Conservation (phyloP, 2,797 vertebrate genomes). For the Morelia viridis region DNA sequence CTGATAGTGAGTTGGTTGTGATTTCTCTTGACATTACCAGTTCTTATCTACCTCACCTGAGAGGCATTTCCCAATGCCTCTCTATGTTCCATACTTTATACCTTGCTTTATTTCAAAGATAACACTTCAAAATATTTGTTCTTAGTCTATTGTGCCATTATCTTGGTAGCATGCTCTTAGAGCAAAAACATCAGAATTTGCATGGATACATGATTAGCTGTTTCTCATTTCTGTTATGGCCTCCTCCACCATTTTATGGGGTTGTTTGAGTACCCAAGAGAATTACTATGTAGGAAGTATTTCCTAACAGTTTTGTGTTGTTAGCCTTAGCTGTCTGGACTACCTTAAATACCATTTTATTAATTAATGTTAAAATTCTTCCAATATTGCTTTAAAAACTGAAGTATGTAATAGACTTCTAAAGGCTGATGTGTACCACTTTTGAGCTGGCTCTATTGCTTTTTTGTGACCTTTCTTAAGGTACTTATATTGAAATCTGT, state of each 20-base stretch:
- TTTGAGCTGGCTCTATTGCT: background rate
- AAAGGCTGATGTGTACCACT: background rate
- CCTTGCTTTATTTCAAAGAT: background rate
- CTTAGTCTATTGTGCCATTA: background rate
- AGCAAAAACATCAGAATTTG: background rate
- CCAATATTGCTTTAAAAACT: background rate
- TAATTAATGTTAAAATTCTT: conserved; percentile 22
- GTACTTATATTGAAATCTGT: conserved; percentile 11
- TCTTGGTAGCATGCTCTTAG: background rate
- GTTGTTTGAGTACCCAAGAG: conserved; percentile 3
- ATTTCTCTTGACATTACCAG: background rate
- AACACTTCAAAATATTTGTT: conserved; percentile 1
- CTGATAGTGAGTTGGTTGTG: background rate
- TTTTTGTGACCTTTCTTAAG: conserved; percentile 12
- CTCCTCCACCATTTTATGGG: conserved; percentile 14
- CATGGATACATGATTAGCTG: background rate
- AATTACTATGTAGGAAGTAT: conserved; percentile 16
- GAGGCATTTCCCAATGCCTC: background rate
- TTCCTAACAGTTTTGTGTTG: conserved; percentile 25
- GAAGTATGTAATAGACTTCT: background rate
- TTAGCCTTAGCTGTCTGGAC: conserved; percentile 12
- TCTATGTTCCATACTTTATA: background rate
- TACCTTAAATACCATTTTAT: conserved; percentile 15
- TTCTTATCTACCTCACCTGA: background rate
- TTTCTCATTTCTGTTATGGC: conserved; percentile 4